These are phyloP conservation scores for Sphaerodactylus townsendi DNA, from an alignment of 2,113 vertebrate genomes.

Conservation along the genomic window DNA sequence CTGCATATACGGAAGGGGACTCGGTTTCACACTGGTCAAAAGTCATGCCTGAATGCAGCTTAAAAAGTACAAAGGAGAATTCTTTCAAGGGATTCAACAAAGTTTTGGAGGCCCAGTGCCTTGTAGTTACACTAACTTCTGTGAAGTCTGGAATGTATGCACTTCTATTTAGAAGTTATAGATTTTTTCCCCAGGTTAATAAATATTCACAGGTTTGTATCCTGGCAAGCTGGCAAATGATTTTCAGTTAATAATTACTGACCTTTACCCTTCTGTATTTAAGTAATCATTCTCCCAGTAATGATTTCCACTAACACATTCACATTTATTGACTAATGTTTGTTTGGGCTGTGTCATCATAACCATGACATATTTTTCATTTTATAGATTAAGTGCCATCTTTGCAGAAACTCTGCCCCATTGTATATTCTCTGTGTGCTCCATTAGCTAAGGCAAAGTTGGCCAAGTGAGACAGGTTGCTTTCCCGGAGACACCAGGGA, in stretches of 20 bases:
- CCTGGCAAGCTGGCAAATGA: slow-evolving; percentile 13
- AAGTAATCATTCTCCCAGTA: slow-evolving; percentile 16
- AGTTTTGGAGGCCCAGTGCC: not conserved
- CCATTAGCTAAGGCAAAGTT: not conserved
- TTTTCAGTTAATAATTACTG: slow-evolving; percentile 27
- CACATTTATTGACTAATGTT: slow-evolving; percentile 22
- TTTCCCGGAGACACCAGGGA: not conserved
- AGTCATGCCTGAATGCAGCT: too few species aligned
- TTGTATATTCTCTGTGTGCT: not conserved
- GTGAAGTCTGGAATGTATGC: slow-evolving; percentile 4
- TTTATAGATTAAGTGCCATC: not conserved
- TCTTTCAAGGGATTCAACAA: not conserved
- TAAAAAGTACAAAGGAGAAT: not conserved
- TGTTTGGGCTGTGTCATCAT: not conserved
- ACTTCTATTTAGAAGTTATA: slow-evolving; percentile 5
- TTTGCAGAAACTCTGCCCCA: not conserved
- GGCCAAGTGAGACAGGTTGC: slow-evolving; percentile 7
- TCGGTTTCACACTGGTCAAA: too few species aligned
- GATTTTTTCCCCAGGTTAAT: not conserved
- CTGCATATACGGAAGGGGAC: too few species aligned
- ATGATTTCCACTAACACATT: slow-evolving; percentile 30
- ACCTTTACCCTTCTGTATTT: slow-evolving; percentile 16
- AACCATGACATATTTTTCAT: slow-evolving; percentile 5
- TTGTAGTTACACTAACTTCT: not conserved
- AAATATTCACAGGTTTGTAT: slow-evolving; percentile 16